phyloP scores from a whole-genome alignment of 2,113 vertebrate genomes.

The Sceloporus undulatus region DNA sequence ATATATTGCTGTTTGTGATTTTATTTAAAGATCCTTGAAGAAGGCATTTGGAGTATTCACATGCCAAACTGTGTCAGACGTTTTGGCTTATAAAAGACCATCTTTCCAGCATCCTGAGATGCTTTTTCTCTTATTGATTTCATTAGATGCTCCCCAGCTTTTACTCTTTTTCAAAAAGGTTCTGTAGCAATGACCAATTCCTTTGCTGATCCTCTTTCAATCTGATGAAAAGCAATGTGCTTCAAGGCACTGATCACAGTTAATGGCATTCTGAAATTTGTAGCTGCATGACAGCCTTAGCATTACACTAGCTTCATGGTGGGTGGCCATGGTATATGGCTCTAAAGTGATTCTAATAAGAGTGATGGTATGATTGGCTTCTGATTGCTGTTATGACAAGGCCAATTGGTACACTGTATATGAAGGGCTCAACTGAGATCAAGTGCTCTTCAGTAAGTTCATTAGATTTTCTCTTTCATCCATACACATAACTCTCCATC shows the following conservation, averaged over 20 bases:
- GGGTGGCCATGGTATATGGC: constrained; percentile 12
- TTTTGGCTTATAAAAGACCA: too few relatives aligned
- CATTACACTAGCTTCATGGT: constrained; percentile 2
- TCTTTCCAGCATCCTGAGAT: too few relatives aligned
- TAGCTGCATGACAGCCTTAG: not conserved
- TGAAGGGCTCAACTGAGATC: constrained; percentile 49
- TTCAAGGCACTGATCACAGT: constrained; percentile 33
- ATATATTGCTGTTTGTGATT: too few relatives aligned
- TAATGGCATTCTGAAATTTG: constrained; percentile 31
- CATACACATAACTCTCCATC: not conserved
- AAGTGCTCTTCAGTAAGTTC: constrained; percentile 50
- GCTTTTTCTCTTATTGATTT: too few relatives aligned
- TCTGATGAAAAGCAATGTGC: constrained; percentile 31
- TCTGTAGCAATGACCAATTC: constrained; percentile 18
- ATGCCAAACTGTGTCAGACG: too few relatives aligned
- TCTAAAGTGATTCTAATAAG: constrained; percentile 41
- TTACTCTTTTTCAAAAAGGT: not conserved
- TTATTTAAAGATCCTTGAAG: too few relatives aligned
- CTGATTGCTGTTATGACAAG: constrained; percentile 35
- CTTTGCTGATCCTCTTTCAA: constrained; percentile 1
- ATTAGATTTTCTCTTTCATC: constrained; percentile 38
- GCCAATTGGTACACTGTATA: constrained; percentile 17
- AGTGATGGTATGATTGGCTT: constrained; percentile 30
- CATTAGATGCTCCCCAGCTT: too few relatives aligned
- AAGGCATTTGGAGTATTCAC: too few relatives aligned